Evolutionary conservation across 2,113 vertebrate species (phyloP), one percentile per base, ranked within the genome.

Genomic region (Epinephelus fuscoguttatus): DNA sequence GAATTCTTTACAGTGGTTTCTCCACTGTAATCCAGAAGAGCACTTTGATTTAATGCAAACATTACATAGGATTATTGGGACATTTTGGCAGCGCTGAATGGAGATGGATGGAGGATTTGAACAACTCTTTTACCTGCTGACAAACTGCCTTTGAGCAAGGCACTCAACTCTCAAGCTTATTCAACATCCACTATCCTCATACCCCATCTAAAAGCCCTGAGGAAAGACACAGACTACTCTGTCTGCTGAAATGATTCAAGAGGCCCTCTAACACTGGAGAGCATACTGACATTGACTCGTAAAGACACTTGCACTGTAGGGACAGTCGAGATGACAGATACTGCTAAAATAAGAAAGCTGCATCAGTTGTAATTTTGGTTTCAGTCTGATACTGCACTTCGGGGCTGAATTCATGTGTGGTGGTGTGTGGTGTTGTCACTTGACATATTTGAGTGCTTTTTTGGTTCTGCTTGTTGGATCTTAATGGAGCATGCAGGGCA

Each of bases 21-120:
- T 66, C 57, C 53, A 37, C n/a, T 23, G 21, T 49, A 70, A 63
- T 69, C 56, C 70, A 6, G 33, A 60, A 17, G 13, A 72, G 64
- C 27, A 13, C 70, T 61, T 40, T 70, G 83, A 80, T 76, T 81
- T 74, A 70, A 37, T 23, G 25, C 49, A 47, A 11, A 84, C 61
- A 70, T 78, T 74, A 70, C 23, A 47, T 21, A 23, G 42, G 75
- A 66, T 84, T 73, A 80, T 70, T 70, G 66, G 60, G 78, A 81
- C 60, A 61, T 59, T 69, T 18, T 75, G 52, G 78, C 56, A 66
- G 55, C 6, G 0, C 67, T 42, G 49, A 56, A 40, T 53, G 33
- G 23, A 37, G 19, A 14, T 49, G 52, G 70, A 14, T 33, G 17
- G 18, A 60, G 17, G 57, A 59, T 63, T 47, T 60, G 11, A 56